phyloP scores from a whole-genome alignment of 2,888 invertebrate genomes.

The Dryocosmus kuriphilus region DNA sequence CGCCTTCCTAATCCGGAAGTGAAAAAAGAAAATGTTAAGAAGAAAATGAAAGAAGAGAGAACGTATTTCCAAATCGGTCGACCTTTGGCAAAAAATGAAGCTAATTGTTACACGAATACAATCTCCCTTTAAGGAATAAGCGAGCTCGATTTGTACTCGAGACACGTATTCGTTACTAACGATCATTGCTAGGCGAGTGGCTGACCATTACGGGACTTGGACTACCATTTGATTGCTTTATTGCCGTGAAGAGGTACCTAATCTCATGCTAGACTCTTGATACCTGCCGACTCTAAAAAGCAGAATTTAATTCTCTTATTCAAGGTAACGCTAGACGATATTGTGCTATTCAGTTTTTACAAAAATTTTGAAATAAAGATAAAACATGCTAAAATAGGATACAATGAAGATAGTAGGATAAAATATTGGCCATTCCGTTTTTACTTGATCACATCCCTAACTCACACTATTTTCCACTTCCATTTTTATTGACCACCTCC shows the following conservation, averaged over 20 bases:
- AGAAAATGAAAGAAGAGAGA: background rate
- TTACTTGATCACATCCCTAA: no score
- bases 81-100: background rate
- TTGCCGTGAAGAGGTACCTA: background rate
- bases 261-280: background rate
- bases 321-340: background rate
- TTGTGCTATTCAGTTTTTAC: background rate
- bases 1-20: background rate
- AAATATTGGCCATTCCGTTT: no score
- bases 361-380: background rate
- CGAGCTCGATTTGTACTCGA: background rate
- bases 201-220: background rate
- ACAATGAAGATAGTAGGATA: no score
- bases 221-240: constrained; percentile 11
- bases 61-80: background rate
- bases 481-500: no score
- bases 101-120: background rate
- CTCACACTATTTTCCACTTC: no score
- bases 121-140: background rate
- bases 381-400: background rate
- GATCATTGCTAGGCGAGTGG: constrained; percentile 3
- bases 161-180: background rate
- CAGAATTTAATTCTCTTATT: background rate
- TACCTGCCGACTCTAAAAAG: background rate
- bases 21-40: background rate